These are phyloP conservation scores for Boloria selene DNA, from an alignment of 2,888 invertebrate genomes.

Conservation along the genomic window DNA sequence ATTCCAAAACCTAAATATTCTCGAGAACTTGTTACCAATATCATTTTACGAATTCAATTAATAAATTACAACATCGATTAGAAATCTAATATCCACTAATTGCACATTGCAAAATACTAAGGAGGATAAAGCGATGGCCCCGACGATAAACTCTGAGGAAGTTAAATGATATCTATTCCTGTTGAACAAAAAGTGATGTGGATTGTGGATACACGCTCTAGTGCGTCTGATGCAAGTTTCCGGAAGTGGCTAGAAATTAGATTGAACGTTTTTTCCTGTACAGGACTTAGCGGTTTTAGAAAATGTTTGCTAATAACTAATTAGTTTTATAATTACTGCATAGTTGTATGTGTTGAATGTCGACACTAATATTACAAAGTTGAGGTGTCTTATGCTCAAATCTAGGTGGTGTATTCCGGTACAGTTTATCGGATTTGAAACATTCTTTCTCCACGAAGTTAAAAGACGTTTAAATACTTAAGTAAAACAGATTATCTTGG, in stretches of 20 bases:
- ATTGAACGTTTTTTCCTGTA: conserved; percentile 4
- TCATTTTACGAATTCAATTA: too few species aligned
- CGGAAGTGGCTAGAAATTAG: conserved; percentile 53
- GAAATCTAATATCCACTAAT: conserved; percentile 22
- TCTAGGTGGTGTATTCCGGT: too few species aligned
- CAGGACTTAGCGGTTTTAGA: not conserved
- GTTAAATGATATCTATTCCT: conserved; percentile 28
- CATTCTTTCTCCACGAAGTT: too few species aligned
- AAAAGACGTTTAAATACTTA: too few species aligned
- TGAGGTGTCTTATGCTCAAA: too few species aligned
- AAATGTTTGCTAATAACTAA: not conserved
- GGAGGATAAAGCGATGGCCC: conserved; percentile 41
- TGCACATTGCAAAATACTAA: conserved; percentile 28
- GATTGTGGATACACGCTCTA: conserved; percentile 65
- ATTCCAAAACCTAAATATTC: too few species aligned
- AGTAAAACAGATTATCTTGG: too few species aligned
- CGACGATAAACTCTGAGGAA: conserved; percentile 34
- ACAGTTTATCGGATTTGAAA: too few species aligned
- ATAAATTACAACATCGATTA: conserved; percentile 8
- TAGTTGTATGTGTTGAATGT: not conserved
- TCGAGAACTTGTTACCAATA: too few species aligned
- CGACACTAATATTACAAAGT: too few species aligned
- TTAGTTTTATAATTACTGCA: not conserved
- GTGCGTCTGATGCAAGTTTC: conserved; percentile 56
- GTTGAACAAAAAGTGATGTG: conserved; percentile 11